Conservation (phyloP, 2,113 vertebrate genomes). For the Brachypteracias leptosomus region DNA sequence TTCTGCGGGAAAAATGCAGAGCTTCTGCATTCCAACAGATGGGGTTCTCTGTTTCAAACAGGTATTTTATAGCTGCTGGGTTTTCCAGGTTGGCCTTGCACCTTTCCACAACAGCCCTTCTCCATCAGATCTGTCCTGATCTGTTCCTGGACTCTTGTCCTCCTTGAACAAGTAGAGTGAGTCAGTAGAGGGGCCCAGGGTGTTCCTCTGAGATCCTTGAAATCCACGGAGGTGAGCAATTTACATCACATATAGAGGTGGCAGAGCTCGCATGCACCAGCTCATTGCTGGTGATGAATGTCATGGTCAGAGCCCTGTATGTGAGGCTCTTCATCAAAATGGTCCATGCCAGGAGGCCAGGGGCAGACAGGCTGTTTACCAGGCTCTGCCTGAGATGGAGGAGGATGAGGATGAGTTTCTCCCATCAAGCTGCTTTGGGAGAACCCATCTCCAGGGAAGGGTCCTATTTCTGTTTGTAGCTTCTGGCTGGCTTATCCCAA, state of each 20-base stretch:
- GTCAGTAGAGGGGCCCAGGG: background rate
- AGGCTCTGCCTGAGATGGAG: background rate
- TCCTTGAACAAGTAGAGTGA: too few relatives aligned
- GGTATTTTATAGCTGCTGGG: background rate
- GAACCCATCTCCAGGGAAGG: background rate
- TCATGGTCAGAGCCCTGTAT: accelerated
- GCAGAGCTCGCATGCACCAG: background rate
- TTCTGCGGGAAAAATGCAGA: background rate
- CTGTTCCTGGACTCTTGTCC: background rate
- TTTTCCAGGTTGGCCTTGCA: background rate
- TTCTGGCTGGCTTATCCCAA: background rate
- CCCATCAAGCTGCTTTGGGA: background rate
- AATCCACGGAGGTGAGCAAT: background rate
- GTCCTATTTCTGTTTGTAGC: background rate
- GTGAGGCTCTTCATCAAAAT: background rate
- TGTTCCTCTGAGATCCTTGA: background rate
- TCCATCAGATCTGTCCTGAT: background rate
- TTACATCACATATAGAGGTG: background rate
- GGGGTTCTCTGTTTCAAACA: background rate
- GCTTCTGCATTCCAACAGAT: background rate
- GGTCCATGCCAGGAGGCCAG: background rate
- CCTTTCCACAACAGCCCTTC: background rate
- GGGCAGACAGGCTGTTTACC: background rate
- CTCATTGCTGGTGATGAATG: accelerated
- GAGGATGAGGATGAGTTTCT: background rate